phyloP scores from a whole-genome alignment of 2,888 invertebrate genomes.

The Argyresthia goedartella region DNA sequence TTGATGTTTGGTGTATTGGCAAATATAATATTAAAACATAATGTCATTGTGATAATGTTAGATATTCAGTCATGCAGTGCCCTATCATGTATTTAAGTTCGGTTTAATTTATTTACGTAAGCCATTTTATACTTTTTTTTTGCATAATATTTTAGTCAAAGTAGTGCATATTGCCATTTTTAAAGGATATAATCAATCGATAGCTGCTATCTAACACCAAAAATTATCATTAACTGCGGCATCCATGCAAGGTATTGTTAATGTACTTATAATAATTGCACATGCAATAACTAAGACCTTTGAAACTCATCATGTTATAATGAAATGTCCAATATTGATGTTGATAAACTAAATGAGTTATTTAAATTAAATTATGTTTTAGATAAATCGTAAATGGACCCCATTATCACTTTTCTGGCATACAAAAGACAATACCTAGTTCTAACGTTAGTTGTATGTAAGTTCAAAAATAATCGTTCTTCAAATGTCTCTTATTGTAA shows the following conservation, averaged over 20 bases:
- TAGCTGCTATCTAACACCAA: not conserved
- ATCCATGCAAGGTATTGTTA: constrained; percentile 38
- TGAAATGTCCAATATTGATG: constrained; percentile 34
- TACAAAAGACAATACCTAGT: constrained; percentile 73
- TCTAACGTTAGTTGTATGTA: constrained; percentile 68
- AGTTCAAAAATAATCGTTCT: constrained; percentile 67
- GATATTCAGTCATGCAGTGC: constrained; percentile 42
- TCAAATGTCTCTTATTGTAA: constrained; percentile 66
- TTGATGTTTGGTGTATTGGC: constrained; percentile 55
- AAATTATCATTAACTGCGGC: constrained; percentile 33
- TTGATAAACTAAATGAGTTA: constrained; percentile 45
- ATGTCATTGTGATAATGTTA: constrained; percentile 59
- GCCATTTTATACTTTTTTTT: constrained; percentile 5
- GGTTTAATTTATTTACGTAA: constrained; percentile 6
- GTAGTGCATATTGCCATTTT: not conserved
- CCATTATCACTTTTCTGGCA: constrained; percentile 62
- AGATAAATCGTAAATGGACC: constrained; percentile 36
- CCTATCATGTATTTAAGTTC: constrained; percentile 13
- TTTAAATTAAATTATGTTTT: constrained; percentile 21
- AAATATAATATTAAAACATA: constrained; percentile 35
- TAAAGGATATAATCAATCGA: not conserved
- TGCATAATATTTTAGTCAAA: constrained; percentile 3
- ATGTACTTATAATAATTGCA: constrained; percentile 39
- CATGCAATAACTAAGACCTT: constrained; percentile 37
- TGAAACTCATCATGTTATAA: constrained; percentile 32